Evolutionary conservation across 1,140 invertebrate species (phyloP).

Genomic region (Lucilia sericata): DNA sequence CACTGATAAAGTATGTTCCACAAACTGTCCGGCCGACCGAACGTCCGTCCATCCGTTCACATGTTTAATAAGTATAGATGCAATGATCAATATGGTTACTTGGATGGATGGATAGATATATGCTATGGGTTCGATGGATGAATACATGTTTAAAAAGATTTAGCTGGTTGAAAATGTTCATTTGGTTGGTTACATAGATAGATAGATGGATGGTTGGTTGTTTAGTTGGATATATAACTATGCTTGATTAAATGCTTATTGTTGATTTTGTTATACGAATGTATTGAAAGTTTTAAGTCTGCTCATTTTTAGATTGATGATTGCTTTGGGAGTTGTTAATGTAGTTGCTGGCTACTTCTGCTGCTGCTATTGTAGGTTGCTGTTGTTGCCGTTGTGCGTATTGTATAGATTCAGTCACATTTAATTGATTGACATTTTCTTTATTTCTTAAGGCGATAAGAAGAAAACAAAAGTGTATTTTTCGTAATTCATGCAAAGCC

Average conservation of each 20-base stretch:
- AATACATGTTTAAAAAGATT: no score
- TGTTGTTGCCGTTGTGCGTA: neutral
- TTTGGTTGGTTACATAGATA: neutral
- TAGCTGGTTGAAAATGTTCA: constrained; percentile 19
- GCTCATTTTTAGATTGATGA: constrained; percentile 38
- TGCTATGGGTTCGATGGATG: neutral
- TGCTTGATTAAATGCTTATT: constrained; percentile 39
- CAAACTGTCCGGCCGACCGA: neutral
- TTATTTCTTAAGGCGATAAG: constrained; percentile 3
- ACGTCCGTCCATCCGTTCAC: no score
- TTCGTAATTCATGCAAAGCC: no score
- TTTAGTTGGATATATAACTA: constrained; percentile 5
- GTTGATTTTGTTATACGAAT: neutral
- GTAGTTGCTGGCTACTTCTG: neutral
- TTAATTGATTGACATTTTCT: constrained; percentile 42
- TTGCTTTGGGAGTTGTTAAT: constrained; percentile 39
- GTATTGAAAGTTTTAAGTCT: constrained; percentile 33
- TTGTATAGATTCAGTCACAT: constrained; percentile 30
- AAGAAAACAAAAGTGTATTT: neutral
- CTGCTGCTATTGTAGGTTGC: neutral
- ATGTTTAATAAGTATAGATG: constrained; percentile 12
- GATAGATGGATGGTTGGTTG: constrained; percentile 19
- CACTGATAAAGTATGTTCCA: neutral
- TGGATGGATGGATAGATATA: constrained; percentile 27
- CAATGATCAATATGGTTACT: constrained; percentile 5